Percentiles rank a stretch among this genome's conserved stretches.
Evolutionary conservation across 2,797 vertebrate species (phyloP).

Genomic region (Bovichtus variegatus): DNA sequence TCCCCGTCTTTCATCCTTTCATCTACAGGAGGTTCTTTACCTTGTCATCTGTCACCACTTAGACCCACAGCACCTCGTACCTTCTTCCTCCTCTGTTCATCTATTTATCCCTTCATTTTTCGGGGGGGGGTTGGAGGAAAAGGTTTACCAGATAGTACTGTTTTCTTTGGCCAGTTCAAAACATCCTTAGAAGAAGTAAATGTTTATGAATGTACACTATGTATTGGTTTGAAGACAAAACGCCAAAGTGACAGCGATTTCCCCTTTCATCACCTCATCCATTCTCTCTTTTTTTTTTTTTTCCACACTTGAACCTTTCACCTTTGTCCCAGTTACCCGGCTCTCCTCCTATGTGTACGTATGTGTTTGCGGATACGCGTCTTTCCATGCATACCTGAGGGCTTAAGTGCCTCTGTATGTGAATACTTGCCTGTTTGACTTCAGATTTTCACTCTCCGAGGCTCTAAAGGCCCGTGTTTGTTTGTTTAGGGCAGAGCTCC

Average conservation of each 20-base stretch:
- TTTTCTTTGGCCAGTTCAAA: neutral
- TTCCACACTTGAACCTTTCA: constrained; percentile 67
- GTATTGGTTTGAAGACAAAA: neutral
- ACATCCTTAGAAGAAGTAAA: neutral
- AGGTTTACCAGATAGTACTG: neutral
- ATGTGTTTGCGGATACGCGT: constrained; percentile 41
- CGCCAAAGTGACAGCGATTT: neutral
- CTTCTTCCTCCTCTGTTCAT: constrained; percentile 4
- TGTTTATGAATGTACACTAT: neutral
- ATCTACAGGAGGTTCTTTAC: constrained; percentile 39
- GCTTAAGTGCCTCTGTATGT: constrained; percentile 27
- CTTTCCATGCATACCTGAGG: constrained; percentile 60
- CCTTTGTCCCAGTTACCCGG: constrained; percentile 63
- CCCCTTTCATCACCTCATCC: constrained; percentile 5
- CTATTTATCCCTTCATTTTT: constrained; percentile 12
- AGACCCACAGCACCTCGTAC: neutral
- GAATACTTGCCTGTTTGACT: constrained; percentile 46
- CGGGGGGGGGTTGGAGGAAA: no score
- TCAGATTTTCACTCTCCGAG: constrained; percentile 52
- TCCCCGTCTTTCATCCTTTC: constrained; percentile 22
- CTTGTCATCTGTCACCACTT: constrained; percentile 25
- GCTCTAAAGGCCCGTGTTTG: constrained; percentile 59
- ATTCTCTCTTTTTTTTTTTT: constrained; percentile 10
- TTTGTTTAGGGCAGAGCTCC: constrained; percentile 75
- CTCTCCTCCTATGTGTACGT: constrained; percentile 21